Base-by-base conservation (phyloP, 2,797 vertebrate genomes). In the Atherinosoma microstoma region DNA sequence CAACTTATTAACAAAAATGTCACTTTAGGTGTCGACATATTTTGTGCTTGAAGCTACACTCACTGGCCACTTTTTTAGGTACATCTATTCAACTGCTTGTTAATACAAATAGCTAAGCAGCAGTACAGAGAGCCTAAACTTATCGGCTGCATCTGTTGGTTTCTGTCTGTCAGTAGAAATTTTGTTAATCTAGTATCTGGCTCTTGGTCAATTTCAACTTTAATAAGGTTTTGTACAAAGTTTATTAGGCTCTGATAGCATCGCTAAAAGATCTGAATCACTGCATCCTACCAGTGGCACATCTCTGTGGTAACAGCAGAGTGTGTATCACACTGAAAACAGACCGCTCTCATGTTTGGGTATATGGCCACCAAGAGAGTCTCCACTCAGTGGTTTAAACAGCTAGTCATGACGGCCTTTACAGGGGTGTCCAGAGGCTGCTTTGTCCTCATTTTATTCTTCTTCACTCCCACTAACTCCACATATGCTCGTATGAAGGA, bases 301-400 rank as follows among this genome's bases (percentile, higher is more conserved):
- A 13, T 91, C 80, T 58, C 87, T 71, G 76, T 83, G 82, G 84
- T 79, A 90, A 90, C 87, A 79, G 78, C 61, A 38, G 80, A 76
- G 58, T 58, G 18, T 0, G 27, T 47, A 74, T 69, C 61, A 35
- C 73, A 59, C 2, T 20, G 69, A 67, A 58, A 75, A 71, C 30
- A 32, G 42, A 20, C 45, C 18, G 42, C 73, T 61, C 22, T 61
- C 60, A 76, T 76, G 82, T 32, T 27, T 30, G 70, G 58, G 57
- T 54, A 74, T 63, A 82, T 61, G 70, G 62, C 72, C 58, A 11
- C 35, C 62, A 32, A 10, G 2, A 36, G 40, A 62, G 63, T 20
- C 58, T 51, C 22, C 6, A 29, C 35, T 47, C 62, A 70, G 58
- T 58, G 70, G 67, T 42, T 61, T 10, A 29, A 62, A 29, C 15